A percentile compares a stretch with the other conserved stretches of the same genome.
phyloP scores from a whole-genome alignment of 2,113 vertebrate genomes.

The Anser cygnoides region DNA sequence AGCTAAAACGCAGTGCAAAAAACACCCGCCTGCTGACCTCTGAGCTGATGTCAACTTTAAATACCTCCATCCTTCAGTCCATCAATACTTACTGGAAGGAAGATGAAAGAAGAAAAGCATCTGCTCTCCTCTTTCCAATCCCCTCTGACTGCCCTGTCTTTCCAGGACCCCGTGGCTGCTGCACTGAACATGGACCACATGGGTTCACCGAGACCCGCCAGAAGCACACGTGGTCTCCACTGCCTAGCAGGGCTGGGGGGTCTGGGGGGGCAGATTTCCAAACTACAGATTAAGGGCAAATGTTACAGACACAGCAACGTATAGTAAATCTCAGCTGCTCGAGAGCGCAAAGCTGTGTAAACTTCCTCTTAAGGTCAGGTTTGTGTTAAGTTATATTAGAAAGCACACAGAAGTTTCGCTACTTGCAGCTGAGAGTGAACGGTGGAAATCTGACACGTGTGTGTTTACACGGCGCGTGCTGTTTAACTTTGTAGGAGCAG shows the following conservation, averaged over 20 bases:
- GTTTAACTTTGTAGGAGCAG: background rate
- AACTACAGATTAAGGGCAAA: slow-evolving; percentile 24
- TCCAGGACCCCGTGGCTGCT: background rate
- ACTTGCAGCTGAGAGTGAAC: slow-evolving; percentile 6
- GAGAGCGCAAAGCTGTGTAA: slow-evolving; percentile 60
- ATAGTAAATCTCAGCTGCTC: slow-evolving; percentile 36
- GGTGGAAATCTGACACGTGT: background rate
- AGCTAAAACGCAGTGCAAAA: background rate
- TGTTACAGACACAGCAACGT: slow-evolving; percentile 37
- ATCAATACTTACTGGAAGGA: slow-evolving; percentile 1
- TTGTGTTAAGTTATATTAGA: slow-evolving; percentile 50
- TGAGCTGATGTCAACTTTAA: background rate
- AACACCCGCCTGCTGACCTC: background rate
- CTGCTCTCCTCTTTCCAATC: background rate
- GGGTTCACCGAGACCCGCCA: background rate
- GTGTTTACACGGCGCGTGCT: background rate
- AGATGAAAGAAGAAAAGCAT: background rate
- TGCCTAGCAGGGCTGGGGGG: background rate
- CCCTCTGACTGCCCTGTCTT: background rate
- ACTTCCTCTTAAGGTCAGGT: slow-evolving; percentile 66
- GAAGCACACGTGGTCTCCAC: background rate
- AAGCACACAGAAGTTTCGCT: slow-evolving; percentile 40
- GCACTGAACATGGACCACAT: rapidly evolving
- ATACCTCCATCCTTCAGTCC: background rate
- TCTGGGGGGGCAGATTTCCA: background rate